These are phyloP conservation scores for Cossypha heuglini DNA, from an alignment of 2,797 vertebrate genomes.

Conservation along the genomic window DNA sequence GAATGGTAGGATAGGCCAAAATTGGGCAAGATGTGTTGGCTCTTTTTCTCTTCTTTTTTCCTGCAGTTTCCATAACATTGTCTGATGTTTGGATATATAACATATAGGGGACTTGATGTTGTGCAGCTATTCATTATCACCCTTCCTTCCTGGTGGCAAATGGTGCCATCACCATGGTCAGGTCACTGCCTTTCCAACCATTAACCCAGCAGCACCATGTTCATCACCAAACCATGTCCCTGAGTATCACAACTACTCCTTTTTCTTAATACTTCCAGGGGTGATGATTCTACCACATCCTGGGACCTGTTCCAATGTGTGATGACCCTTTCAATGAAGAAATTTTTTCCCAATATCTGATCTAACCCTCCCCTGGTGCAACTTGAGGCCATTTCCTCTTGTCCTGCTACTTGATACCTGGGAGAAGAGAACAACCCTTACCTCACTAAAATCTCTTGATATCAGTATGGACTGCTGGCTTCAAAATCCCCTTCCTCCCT, in stretches of 20 bases:
- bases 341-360: background rate
- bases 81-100: background rate
- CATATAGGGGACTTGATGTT: background rate
- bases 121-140: background rate
- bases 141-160: background rate
- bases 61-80: background rate
- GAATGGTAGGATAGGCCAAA: background rate
- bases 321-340: background rate
- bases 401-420: background rate
- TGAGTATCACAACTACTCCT: background rate
- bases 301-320: background rate
- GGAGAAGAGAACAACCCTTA: background rate
- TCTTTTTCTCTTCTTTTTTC: background rate
- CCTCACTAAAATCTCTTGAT: background rate
- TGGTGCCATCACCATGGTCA: background rate
- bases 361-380: background rate
- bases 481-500: background rate
- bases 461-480: background rate
- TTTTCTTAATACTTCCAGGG: background rate
- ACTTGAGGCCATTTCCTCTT: background rate
- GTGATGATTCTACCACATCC: background rate
- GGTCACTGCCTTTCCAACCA: background rate
- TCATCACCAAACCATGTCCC: background rate
- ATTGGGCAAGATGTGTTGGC: fast-evolving
- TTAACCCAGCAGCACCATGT: background rate